phyloP scores from a whole-genome alignment of 1,140 invertebrate genomes.

The Eriocheir sinensis region DNA sequence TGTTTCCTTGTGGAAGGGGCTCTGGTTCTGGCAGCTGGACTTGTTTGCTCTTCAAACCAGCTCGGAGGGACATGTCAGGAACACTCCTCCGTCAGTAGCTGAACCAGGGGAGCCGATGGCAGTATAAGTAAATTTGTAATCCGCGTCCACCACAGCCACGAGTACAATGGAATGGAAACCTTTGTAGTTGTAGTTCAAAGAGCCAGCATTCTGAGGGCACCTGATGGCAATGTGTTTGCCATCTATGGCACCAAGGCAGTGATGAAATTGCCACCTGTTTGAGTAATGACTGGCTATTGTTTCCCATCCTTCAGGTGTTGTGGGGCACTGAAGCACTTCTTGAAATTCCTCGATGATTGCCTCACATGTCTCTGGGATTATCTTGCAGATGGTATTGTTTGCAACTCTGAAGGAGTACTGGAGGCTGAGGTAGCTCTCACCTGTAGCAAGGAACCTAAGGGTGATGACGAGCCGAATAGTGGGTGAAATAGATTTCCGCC shows the following conservation, averaged over 20 bases:
- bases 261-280: conserved; percentile 81
- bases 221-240: conserved; percentile 83
- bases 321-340: neutral
- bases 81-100: conserved; percentile 81
- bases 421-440: neutral
- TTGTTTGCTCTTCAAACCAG: neutral
- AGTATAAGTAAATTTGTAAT: conserved; percentile 82
- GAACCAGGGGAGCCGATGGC: conserved; percentile 83
- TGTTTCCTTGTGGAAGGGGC: conserved; percentile 28
- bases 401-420: conserved; percentile 2
- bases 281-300: conserved; percentile 79
- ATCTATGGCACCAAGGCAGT: conserved; percentile 82
- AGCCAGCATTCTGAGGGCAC: conserved; percentile 81
- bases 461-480: too few species aligned
- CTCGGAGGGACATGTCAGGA: conserved; percentile 80
- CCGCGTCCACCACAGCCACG: conserved; percentile 83
- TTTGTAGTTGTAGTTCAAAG: conserved; percentile 84
- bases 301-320: neutral
- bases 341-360: neutral
- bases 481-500: too few species aligned
- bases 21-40: conserved; percentile 14
- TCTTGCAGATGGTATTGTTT: neutral
- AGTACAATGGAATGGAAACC: conserved; percentile 83
- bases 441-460: conserved; percentile 14
- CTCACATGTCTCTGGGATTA: neutral